Conservation (phyloP, 2,888 invertebrate species). For the Harpalus rufipes region DNA sequence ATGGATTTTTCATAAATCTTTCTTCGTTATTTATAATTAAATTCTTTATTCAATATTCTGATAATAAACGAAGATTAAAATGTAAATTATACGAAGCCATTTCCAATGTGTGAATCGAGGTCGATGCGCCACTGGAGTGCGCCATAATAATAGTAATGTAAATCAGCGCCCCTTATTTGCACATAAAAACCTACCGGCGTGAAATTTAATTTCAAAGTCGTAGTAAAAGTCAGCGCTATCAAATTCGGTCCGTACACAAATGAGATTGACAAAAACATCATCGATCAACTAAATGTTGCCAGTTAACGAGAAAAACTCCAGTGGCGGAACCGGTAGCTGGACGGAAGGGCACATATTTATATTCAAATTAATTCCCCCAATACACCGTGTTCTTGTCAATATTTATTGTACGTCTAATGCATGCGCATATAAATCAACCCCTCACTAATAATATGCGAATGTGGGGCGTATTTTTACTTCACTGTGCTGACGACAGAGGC, state of each 20-base stretch:
- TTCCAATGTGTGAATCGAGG: too few relatives aligned
- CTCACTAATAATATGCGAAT: constrained; percentile 48
- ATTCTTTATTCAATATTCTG: too few relatives aligned
- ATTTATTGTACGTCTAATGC: constrained; percentile 60
- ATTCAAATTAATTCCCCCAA: constrained; percentile 61
- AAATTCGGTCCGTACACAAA: constrained; percentile 26
- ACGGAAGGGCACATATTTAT: constrained; percentile 52
- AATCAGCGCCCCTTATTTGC: constrained; percentile 47
- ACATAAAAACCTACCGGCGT: constrained; percentile 50
- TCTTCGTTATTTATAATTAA: too few relatives aligned
- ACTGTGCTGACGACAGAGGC: background rate
- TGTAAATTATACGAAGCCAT: too few relatives aligned
- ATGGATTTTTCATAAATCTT: too few relatives aligned
- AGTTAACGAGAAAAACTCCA: constrained; percentile 47
- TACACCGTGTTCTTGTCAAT: constrained; percentile 59
- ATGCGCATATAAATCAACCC: constrained; percentile 54
- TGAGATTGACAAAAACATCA: constrained; percentile 53
- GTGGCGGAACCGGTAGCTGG: background rate
- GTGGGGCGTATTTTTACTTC: constrained; percentile 31
- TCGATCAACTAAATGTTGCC: constrained; percentile 53
- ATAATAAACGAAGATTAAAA: too few relatives aligned
- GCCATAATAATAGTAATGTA: constrained; percentile 44
- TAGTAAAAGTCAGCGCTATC: constrained; percentile 26
- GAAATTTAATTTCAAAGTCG: constrained; percentile 44
- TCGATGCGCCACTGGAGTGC: background rate